Conservation (phyloP, 2,113 vertebrate species). For the Morone saxatilis region DNA sequence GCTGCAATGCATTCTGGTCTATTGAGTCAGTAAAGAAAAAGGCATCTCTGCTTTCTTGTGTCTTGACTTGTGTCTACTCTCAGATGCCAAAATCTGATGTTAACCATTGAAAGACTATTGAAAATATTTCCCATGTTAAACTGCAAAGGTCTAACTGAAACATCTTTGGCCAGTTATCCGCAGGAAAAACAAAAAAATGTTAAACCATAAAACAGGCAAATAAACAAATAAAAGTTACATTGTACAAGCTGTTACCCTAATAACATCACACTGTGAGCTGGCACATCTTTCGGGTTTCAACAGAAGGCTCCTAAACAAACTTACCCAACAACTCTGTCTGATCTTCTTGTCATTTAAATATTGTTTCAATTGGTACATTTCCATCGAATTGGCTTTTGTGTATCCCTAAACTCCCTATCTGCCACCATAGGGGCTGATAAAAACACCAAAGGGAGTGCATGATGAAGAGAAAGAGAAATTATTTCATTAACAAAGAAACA, state of each 20-base stretch:
- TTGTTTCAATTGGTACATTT: conserved; percentile 19
- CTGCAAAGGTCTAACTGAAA: neutral
- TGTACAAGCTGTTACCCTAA: conserved; percentile 31
- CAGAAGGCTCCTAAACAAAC: conserved; percentile 38
- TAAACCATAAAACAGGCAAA: conserved; percentile 20
- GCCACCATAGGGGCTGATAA: conserved; percentile 29
- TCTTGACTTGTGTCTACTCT: too few relatives aligned
- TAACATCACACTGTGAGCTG: conserved; percentile 35
- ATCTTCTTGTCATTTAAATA: conserved; percentile 33
- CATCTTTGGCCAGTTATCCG: neutral
- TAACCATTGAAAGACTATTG: neutral
- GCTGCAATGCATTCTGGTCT: conserved; percentile 16
- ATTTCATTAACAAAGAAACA: conserved; percentile 1
- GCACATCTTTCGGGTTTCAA: conserved; percentile 27
- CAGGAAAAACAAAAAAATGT: neutral
- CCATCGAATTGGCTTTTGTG: conserved; percentile 29
- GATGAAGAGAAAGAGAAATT: conserved; percentile 10
- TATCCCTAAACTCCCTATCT: conserved; percentile 3
- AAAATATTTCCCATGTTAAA: neutral
- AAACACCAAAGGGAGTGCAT: conserved; percentile 16
- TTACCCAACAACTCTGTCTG: conserved; percentile 16
- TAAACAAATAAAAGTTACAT: neutral
- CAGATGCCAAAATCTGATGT: neutral
- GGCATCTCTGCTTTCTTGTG: neutral
- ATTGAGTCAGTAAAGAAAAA: neutral